A percentile compares a stretch with the other conserved stretches of the same genome.
Evolutionary conservation across 2,113 vertebrate genomes (phyloP).

Genomic region (Vombatus ursinus): DNA sequence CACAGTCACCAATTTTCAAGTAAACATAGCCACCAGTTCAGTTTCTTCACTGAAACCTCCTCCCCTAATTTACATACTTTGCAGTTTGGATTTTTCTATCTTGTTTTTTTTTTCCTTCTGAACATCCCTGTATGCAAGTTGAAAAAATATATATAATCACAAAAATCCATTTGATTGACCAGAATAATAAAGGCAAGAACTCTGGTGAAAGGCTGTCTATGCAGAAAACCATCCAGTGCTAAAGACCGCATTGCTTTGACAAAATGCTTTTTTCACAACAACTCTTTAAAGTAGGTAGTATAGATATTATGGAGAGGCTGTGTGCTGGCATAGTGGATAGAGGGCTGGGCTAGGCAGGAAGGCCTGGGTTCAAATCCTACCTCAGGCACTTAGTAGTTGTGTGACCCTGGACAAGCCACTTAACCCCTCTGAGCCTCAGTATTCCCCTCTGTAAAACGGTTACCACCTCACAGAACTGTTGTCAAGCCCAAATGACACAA

Average conservation of each 20-base stretch:
- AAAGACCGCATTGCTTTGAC: neutral
- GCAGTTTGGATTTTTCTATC: constrained; percentile 33
- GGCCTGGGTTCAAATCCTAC: neutral
- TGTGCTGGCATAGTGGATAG: neutral
- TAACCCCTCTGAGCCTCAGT: neutral
- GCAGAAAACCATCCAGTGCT: neutral
- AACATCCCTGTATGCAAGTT: constrained; percentile 15
- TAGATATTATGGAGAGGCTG: neutral
- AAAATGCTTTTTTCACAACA: neutral
- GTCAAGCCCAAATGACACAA: neutral
- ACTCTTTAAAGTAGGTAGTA: neutral
- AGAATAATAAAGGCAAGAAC: constrained; percentile 43
- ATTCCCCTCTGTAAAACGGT: neutral
- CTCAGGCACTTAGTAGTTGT: neutral
- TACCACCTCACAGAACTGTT: neutral
- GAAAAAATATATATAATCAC: constrained; percentile 38
- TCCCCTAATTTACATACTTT: neutral
- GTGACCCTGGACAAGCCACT: neutral
- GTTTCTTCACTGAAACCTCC: neutral
- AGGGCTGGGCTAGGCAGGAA: neutral
- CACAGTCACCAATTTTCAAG: no score
- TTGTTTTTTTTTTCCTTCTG: constrained; percentile 27
- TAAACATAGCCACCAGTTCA: neutral
- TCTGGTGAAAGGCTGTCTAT: constrained; percentile 56
- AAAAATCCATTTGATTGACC: constrained; percentile 44